Conservation (phyloP, 2,797 vertebrate species). For the Crypturellus tataupa region DNA sequence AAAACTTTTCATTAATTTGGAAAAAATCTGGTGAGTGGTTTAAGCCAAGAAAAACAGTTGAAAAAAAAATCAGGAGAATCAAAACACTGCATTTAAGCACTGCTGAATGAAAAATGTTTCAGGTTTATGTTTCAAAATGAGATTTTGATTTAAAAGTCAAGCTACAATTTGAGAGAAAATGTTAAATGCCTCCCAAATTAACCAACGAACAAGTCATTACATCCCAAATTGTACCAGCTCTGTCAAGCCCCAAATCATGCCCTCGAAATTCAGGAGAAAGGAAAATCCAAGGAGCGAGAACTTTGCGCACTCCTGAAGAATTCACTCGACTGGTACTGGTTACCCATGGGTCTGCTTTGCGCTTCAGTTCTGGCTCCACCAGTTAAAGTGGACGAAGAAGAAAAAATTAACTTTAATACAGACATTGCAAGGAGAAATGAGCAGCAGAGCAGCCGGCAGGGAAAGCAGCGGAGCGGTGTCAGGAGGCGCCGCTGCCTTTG, state of each 20-base stretch:
- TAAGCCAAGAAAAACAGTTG: conserved; percentile 58
- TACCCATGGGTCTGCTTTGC: neutral
- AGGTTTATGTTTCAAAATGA: neutral
- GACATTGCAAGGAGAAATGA: neutral
- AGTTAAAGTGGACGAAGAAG: neutral
- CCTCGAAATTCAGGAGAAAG: neutral
- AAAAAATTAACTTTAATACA: conserved; percentile 22
- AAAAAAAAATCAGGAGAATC: conserved; percentile 23
- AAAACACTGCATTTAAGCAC: neutral
- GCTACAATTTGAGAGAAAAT: neutral
- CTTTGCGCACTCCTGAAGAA: neutral
- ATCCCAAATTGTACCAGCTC: neutral
- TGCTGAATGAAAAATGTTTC: neutral
- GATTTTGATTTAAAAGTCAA: neutral
- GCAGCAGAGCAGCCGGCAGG: conserved; percentile 26
- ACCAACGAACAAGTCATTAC: neutral
- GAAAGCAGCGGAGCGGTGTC: conserved; percentile 2
- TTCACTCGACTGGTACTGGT: neutral
- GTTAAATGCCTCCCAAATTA: neutral
- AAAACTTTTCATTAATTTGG: conserved; percentile 49
- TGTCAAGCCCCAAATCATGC: neutral
- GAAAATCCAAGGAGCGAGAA: neutral
- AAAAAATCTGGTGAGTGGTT: conserved; percentile 39
- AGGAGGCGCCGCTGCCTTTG: neutral
- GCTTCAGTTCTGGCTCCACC: neutral